phyloP scores from a whole-genome alignment of 2,888 invertebrate genomes.

The Aleiodes testaceus region DNA sequence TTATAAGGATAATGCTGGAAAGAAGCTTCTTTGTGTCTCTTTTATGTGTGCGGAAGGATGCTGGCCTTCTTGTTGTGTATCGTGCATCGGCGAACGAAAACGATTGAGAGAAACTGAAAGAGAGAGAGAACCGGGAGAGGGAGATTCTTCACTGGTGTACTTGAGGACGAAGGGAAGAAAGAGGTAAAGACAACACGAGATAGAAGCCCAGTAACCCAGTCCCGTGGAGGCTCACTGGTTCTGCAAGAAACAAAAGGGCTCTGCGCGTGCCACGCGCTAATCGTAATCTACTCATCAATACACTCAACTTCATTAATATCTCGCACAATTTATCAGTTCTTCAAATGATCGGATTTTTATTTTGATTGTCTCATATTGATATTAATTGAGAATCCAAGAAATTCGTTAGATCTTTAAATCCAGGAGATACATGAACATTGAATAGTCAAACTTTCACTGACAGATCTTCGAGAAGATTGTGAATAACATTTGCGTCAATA shows the following conservation, averaged over 20 bases:
- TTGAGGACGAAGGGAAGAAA: constrained; percentile 57
- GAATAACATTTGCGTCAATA: too few species aligned
- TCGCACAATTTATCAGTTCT: too few species aligned
- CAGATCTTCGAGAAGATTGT: too few species aligned
- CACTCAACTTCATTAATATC: too few species aligned
- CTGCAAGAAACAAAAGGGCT: constrained; percentile 71
- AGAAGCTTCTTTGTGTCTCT: neutral
- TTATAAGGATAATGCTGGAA: neutral
- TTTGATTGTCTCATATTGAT: too few species aligned
- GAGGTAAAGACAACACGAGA: constrained; percentile 60
- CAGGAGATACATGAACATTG: neutral
- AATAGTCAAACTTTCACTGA: too few species aligned
- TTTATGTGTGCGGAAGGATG: neutral
- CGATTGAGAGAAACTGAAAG: constrained; percentile 44
- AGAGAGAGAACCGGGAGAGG: constrained; percentile 47
- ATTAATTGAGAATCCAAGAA: neutral
- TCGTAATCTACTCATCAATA: constrained; percentile 49
- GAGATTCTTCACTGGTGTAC: constrained; percentile 26
- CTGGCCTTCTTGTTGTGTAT: constrained; percentile 9
- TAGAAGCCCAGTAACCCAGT: constrained; percentile 70
- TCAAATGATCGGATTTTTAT: too few species aligned
- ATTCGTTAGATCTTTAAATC: neutral
- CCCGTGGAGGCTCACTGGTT: constrained; percentile 64
- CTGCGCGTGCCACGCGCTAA: constrained; percentile 64
- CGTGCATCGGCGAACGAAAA: constrained; percentile 27